Evolutionary conservation across 2,113 vertebrate species (phyloP), one percentile per base, ranked within the genome.

Genomic region (Zonotrichia leucophrys): DNA sequence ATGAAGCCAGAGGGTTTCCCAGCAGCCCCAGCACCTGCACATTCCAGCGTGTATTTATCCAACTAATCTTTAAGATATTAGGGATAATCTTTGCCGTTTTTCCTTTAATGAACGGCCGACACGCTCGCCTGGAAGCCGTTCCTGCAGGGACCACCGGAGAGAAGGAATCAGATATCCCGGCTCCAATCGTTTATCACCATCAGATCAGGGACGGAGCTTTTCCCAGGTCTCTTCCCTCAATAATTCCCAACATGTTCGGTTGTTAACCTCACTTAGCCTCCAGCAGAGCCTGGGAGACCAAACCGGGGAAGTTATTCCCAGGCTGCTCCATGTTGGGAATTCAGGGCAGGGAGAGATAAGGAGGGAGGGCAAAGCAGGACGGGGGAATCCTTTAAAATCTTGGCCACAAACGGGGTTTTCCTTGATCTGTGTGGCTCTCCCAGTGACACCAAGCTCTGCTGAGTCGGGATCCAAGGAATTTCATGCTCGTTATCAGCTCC

Each of bases 221-320:
- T 30, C 87, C 94, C 90, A 77, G 46, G 55, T 55, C 84, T 92
- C 89, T 73, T 83, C 70, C 85, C 93, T 87, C 87, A 87, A 74
- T 90, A 56, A 90, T 91, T 95, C 62, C 53, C 8, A 7, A 91
- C n/a, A 3, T 97, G 97, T 97, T 94, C 33, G 1, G 95, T 90
- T 95, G 97, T 98, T 97, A 98, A 97, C 97, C 97, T 97, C 96
- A 97, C 93, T 97, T 97, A 97, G 96, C 96, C 97, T 95, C 94
- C 92, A 90, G 89, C 83, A 68, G 87, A 70, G 83, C 94, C 87
- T 73, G 68, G 66, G 89, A 87, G 83, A 92, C 89, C 82, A 53
- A 78, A 95, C 56, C 33, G 25, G 67, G 92, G 89, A 89, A 89
- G 63, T 95, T 70, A 95, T 95, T 95, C 88, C 89, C 70, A 4